Evolutionary conservation across 2,113 vertebrate species (phyloP), one percentile per base, ranked within the genome.

Genomic region (Illadopsis cleaveri): DNA sequence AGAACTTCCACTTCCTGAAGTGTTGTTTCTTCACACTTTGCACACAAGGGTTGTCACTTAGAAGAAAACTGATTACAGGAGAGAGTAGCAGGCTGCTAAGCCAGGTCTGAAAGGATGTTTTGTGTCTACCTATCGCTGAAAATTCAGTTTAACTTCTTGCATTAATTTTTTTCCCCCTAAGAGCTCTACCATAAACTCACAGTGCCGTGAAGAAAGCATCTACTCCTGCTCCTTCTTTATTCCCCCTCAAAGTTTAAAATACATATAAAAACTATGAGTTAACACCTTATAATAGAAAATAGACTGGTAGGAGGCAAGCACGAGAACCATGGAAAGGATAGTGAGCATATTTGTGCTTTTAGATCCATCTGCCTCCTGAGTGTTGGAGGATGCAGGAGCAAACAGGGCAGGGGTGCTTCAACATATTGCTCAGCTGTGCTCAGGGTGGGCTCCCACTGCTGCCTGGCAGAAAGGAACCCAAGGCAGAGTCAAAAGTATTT

Each of bases 1-100:
- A 66, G 37, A 87, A 96, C 84, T 94, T 97, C 89, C 97, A 94
- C 93, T 84, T 73, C 27, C 23, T 1, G 0, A 81, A 73, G 58
- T 4, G 47, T 0, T 37, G 51, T 38, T 96, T 68, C 73, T 86
- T 89, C 88, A 93, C 92, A 70, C 93, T 20, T n/a, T 5, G 13
- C 62, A 44, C 71, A 33, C 47, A 79, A 84, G 16, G 15, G 35
- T 0, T 85, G 84, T 64, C 81, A 51, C 66, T 94, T 95, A 76
- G 35, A 79, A 56, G 79, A 96, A 94, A 94, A 70, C 31, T 31
- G 82, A 92, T 79, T 40, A 77, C 1, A 2, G 10, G 73, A 56
- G 18, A 42, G 11, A 35, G 44, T 44, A 78, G 73, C 5, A 37
- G 24, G 76, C 60, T 86, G 81, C 68, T 73, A 48, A 73, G 61